phyloP scores from a whole-genome alignment of 2,797 vertebrate species.

The Ispidina lecontei region DNA sequence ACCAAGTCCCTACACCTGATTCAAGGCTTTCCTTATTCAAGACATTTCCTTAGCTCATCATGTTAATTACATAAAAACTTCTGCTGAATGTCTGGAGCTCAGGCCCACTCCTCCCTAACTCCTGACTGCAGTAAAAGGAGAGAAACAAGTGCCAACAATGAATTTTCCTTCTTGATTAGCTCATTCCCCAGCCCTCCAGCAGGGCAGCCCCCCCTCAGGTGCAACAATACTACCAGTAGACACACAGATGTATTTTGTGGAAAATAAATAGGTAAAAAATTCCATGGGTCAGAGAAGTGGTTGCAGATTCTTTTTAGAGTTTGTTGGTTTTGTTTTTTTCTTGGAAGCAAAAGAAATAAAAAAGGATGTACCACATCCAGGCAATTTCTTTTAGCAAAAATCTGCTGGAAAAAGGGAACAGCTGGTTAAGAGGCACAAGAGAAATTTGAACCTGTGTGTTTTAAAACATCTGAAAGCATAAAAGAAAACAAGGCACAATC shows the following conservation, averaged over 20 bases:
- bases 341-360: neutral
- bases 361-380: neutral
- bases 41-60: neutral
- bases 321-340: neutral
- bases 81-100: neutral
- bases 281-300: neutral
- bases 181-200: neutral
- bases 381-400: neutral
- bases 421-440: neutral
- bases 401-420: neutral
- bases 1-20: neutral
- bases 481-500: neutral
- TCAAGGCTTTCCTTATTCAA: too few species aligned
- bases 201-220: neutral
- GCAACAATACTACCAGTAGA: neutral
- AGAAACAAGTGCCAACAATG: neutral
- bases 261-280: too few species aligned
- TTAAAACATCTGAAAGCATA: neutral
- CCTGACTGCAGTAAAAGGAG: neutral
- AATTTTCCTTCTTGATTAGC: neutral
- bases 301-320: neutral
- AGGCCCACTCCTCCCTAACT: neutral
- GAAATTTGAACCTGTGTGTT: neutral
- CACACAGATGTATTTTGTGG: neutral
- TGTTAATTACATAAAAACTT: neutral